Evolutionary conservation across 2,888 invertebrate species (phyloP), one percentile per base, ranked within the genome.

Genomic region (Catonia carolina): DNA sequence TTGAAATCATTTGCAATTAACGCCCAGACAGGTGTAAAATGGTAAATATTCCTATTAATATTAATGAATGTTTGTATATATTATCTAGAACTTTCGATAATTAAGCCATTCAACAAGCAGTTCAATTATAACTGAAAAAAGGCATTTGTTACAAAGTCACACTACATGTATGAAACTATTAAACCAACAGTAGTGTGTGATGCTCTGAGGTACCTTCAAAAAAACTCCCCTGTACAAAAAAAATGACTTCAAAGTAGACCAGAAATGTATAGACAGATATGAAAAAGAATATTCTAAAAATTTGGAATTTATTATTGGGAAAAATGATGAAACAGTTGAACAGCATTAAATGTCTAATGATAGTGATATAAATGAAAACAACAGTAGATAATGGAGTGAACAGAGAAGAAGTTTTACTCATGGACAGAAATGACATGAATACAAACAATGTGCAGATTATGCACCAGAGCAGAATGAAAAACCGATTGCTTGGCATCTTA

Each of bases 21-120:
- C 58, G 61, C 66, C n/a, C 66, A 68, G 50, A 55, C 68, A 27
- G 67, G 67, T 54, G 57, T 65, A 33, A 68, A 66, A 58, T 66
- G 65, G 67, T 70, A 0, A 69, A 69, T 60, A 65, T 69, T 12
- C 65, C 65, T 14, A 60, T 66, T 8, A 65, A 68, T 57, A 61
- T 68, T 12, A 60, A 62, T 37, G 41, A 62, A 54, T 4, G 4
- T 4, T 27, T 27, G 8, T 6, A 27, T 27, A 56, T 61, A 8
- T 50, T 66, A 15, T 65, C 66, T 15, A 53, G 64, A 56, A 60
- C 27, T 12, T 67, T 68, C 36, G 50, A 64, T 58, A 47, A 66
- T 27, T 62, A 65, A 63, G 49, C 59, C 18, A 66, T n/a, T n/a
- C n/a, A n/a, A n/a, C n/a, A n/a, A n/a, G n/a, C 65, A 5, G 59